Base-by-base conservation (phyloP, 2,888 invertebrate species). In the Drosophila kambysellisi region DNA sequence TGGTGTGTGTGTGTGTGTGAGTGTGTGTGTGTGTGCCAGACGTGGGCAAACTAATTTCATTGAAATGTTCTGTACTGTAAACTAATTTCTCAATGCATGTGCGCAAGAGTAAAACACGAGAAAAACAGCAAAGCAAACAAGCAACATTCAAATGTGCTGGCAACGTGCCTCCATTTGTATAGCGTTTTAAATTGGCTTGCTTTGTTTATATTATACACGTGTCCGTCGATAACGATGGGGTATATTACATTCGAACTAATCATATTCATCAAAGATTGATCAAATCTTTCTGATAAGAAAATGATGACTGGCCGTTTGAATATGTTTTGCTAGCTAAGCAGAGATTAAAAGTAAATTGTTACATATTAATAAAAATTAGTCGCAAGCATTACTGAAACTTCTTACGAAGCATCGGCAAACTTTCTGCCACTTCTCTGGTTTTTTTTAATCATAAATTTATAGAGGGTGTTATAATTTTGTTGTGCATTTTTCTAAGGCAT, bases 11-110 rank as follows among this genome's bases (percentile, higher is more conserved):
- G 12, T 35, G 35, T 1, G n/a, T 41, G 41, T 11, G 41, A 25
- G 7, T 29, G 25, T 11, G 11, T 17, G 32, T 50, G 52, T 64
- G 30, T 60, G 11, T 54, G 53, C 33, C 57, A 60, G 65, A 43
- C 63, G 56, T 60, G 50, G 43, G 74, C 76, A 81, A 76, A 84
- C 86, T 80, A 85, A 86, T 88, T 86, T 88, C 66, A 71, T 78
- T 82, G 83, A 85, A 86, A 78, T 85, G 80, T 76, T 75, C 63
- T 60, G 58, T 64, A 72, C 53, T 79, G 82, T 82, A 73, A 81
- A 74, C 73, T 73, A 76, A 82, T 78, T 80, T 73, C 74, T 58
- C 70, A 51, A 70, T 82, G 77, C 63, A 69, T 53, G 60, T 54
- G 57, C 53, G 66, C 70, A 12, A 30, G 57, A 58, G 63, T 57